Base-by-base conservation (phyloP, 2,113 vertebrate species). In the Emydocephalus ijimae region DNA sequence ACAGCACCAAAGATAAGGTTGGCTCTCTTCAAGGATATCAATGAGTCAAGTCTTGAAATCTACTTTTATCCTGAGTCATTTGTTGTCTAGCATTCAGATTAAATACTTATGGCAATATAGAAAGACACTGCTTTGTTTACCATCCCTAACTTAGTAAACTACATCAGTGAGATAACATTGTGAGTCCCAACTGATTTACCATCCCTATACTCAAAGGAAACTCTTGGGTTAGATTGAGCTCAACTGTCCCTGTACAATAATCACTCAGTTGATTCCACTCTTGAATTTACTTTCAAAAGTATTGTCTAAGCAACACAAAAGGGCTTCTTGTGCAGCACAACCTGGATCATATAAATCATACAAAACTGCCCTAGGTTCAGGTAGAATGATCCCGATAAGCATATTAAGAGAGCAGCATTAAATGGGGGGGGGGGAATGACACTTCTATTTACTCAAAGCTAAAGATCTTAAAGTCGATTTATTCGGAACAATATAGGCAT, bases 21-120 rank as follows among this genome's bases (percentile, higher is more conserved):
- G 61, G 43, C 4, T 89, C 48, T 61, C 20, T 24, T 85, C 89
- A 93, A 90, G 92, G 92, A 86, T 57, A 93, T 85, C 81, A 85
- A 29, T 59, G 21, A 89, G 56, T 55, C 55, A 34, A 43, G 34
- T 26, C 56, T 64, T 90, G n/a, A 34, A 52, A 56, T 15, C 4
- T 34, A 20, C 64, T 48, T 85, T 69, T 50, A 85, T 2, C 55
- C 50, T 88, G 54, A 87, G 34, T 23, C 21, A 39, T 89, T 24
- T 86, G 52, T 24, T 43, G 29, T 86, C 56, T 64, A 85, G 24
- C 55, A 52, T 21, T 50, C 55, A 11, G 52, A 45, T 26, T 4
- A 81, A 8, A 20, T 86, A 39, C n/a, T 59, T 5, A 29, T 23
- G 39, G n/a, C 87, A 88, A 54, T 54, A 88, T 14, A 57, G 6